A percentile compares a stretch with the other conserved stretches of the same genome.
Conservation (phyloP, 2,113 vertebrate genomes). For the Rhegmatorhina hoffmannsi region DNA sequence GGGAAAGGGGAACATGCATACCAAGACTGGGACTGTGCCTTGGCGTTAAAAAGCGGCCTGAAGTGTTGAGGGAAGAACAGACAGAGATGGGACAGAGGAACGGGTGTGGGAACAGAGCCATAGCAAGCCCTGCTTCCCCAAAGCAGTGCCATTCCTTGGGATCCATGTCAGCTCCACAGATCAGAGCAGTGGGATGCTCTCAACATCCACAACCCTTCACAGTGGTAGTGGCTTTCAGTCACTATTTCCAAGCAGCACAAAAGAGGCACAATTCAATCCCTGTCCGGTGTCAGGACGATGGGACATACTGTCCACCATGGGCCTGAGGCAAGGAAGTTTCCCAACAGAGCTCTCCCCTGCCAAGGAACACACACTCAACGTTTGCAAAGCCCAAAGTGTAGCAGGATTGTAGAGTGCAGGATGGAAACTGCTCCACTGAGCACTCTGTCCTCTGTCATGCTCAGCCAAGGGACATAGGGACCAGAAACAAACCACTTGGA, state of each 20-base stretch:
- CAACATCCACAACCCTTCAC: not conserved
- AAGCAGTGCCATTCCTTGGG: not conserved
- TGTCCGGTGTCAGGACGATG: not conserved
- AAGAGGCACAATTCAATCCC: not conserved
- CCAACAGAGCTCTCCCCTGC: not conserved
- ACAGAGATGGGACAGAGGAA: not conserved
- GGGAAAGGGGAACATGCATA: not conserved
- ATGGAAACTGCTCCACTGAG: not conserved
- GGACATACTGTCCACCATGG: accelerated
- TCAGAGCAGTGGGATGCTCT: not conserved
- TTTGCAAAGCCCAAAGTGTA: not conserved
- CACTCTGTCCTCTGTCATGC: not conserved
- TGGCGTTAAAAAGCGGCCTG: not conserved
- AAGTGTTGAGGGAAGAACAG: not conserved
- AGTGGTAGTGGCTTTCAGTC: not conserved
- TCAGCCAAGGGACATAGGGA: not conserved
- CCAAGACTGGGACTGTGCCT: accelerated
- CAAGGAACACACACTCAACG: accelerated
- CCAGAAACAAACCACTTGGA: not conserved
- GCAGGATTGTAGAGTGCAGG: not conserved
- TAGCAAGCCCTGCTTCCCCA: accelerated
- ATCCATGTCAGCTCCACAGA: accelerated
- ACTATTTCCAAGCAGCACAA: not conserved
- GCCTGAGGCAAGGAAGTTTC: not conserved
- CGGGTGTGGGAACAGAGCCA: accelerated